These are phyloP conservation scores for Craseonycteris thonglongyai DNA, from an alignment of 2,113 vertebrate species.

Conservation along the genomic window DNA sequence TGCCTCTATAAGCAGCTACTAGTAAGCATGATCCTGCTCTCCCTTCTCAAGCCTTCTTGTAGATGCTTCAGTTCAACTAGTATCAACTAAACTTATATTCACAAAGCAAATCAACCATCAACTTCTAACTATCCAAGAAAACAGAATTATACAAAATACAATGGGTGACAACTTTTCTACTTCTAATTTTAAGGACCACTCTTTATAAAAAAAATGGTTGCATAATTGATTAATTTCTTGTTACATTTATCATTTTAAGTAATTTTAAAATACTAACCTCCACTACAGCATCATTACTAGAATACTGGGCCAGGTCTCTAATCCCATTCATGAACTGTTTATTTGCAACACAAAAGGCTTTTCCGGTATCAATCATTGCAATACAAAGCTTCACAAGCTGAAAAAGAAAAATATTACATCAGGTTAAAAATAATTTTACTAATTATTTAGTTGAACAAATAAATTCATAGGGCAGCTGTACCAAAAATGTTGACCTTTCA, in stretches of 20 bases:
- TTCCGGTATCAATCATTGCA: slow-evolving; percentile 97
- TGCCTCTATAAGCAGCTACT: background rate
- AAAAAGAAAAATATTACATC: slow-evolving; percentile 6
- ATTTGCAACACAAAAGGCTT: slow-evolving; percentile 96
- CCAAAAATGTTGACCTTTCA: background rate
- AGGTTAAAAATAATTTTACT: background rate
- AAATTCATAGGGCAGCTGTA: background rate
- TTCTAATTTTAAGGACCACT: background rate
- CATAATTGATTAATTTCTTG: background rate
- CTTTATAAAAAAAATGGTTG: background rate
- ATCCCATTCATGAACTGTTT: slow-evolving; percentile 97
- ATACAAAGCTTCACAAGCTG: slow-evolving; percentile 98
- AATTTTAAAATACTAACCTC: slow-evolving; percentile 84
- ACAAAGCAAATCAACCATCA: slow-evolving; percentile 1
- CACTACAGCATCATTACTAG: slow-evolving; percentile 91
- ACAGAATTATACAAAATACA: background rate
- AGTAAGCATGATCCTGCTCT: background rate
- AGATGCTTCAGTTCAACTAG: background rate
- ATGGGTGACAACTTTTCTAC: background rate
- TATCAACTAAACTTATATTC: background rate
- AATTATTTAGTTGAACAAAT: background rate
- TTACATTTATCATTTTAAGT: background rate
- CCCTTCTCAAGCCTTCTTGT: background rate
- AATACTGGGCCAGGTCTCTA: slow-evolving; percentile 94
- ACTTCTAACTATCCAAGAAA: background rate